These are phyloP conservation scores for Pterocles orientalis DNA, from an alignment of 2,113 vertebrate species.

Conservation along the genomic window DNA sequence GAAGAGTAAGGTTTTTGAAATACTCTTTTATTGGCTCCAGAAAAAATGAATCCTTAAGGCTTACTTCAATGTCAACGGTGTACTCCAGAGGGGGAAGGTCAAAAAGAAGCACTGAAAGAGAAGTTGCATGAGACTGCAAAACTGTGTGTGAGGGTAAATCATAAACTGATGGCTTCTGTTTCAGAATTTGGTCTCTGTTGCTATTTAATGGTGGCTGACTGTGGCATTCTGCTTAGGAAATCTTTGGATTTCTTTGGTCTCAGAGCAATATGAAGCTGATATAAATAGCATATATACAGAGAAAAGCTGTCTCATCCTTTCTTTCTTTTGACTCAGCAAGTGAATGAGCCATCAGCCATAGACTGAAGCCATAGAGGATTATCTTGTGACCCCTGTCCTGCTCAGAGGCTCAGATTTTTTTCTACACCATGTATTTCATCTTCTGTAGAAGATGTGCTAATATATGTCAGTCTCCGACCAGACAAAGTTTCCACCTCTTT, in stretches of 20 bases:
- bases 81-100: not conserved
- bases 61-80: slow-evolving; percentile 60
- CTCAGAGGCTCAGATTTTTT: not conserved
- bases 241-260: not conserved
- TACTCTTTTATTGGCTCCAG: slow-evolving; percentile 44
- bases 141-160: not conserved
- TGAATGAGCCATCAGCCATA: not conserved
- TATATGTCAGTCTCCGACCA: not conserved
- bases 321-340: not conserved
- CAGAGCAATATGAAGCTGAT: not conserved
- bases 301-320: not conserved
- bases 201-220: not conserved
- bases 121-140: not conserved
- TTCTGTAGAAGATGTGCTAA: not conserved
- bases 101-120: slow-evolving; percentile 45
- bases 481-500: not conserved
- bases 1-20: slow-evolving; percentile 39
- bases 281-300: not conserved
- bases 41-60: slow-evolving; percentile 42
- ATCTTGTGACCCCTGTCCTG: not conserved
- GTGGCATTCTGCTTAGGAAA: not conserved
- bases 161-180: not conserved
- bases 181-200: not conserved
- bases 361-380: not conserved
- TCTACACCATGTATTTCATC: not conserved